phyloP scores from a whole-genome alignment of 2,113 vertebrate species.

The Actinemys pallida region DNA sequence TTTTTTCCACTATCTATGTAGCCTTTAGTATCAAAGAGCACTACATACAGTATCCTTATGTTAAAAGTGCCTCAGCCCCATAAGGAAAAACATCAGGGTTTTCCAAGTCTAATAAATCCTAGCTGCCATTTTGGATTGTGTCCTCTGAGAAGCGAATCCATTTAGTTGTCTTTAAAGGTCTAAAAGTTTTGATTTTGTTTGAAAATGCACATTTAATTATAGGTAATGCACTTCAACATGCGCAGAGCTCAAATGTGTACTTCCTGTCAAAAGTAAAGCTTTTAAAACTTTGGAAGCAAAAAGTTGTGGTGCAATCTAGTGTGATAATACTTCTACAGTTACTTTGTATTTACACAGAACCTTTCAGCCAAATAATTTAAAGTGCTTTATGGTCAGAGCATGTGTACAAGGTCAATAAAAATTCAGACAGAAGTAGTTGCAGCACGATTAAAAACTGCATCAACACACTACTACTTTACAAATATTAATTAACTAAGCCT shows the following conservation, averaged over 20 bases:
- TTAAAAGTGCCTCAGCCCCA: background rate
- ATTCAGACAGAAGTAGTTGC: background rate
- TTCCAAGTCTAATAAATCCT: background rate
- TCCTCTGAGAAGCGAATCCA: background rate
- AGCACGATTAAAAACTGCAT: background rate
- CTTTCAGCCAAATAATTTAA: background rate
- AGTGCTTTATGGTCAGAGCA: background rate
- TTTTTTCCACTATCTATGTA: background rate
- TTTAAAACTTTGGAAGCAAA: background rate
- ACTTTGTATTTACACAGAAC: accelerated
- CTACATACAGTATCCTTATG: background rate
- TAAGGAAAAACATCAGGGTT: background rate
- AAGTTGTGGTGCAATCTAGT: background rate
- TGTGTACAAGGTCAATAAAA: background rate
- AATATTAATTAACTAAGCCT: background rate
- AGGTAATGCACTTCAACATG: background rate
- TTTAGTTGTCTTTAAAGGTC: background rate
- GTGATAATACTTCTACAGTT: accelerated
- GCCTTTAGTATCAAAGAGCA: background rate
- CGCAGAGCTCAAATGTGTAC: background rate
- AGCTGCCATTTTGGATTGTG: background rate
- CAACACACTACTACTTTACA: background rate
- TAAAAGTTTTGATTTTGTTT: background rate
- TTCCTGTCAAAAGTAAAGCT: background rate
- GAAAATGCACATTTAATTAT: background rate